Percentiles rank a stretch among this genome's conserved stretches.
These are phyloP conservation scores for Drosophila fuyamai DNA, from an alignment of 1,140 invertebrate species.

Conservation along the genomic window DNA sequence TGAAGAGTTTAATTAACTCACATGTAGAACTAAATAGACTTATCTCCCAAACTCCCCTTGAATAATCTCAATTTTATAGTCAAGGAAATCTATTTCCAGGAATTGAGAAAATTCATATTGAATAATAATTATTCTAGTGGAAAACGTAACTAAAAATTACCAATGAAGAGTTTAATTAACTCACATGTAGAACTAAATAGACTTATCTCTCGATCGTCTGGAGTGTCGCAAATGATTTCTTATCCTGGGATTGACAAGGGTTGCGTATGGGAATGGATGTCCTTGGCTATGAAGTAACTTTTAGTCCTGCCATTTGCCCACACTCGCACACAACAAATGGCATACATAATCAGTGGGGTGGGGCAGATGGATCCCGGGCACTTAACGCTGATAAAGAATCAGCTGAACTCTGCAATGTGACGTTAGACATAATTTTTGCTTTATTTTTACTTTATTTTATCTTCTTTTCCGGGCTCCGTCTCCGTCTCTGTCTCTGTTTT, in stretches of 20 bases:
- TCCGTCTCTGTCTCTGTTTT: slow-evolving; percentile 4
- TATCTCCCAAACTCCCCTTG: no score
- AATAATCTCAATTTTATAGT: no score
- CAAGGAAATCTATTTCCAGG: no score
- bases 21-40: no score
- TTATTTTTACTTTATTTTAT: slow-evolving; percentile 38
- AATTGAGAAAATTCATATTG: no score
- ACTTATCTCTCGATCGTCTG: slow-evolving; percentile 6
- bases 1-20: slow-evolving; percentile 3
- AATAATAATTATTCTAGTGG: no score
- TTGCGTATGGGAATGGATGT: not conserved
- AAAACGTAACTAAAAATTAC: no score
- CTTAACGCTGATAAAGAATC: slow-evolving; percentile 70
- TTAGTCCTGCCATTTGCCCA: slow-evolving; percentile 14
- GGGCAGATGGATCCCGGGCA: slow-evolving; percentile 48
- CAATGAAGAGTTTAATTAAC: slow-evolving; percentile 3
- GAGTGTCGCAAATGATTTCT: slow-evolving; percentile 11
- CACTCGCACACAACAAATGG: slow-evolving; percentile 35
- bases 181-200: no score
- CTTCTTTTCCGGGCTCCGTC: not conserved
- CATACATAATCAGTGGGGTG: slow-evolving; percentile 37
- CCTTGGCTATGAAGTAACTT: slow-evolving; percentile 17
- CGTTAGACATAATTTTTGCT: slow-evolving; percentile 70
- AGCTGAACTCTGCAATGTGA: slow-evolving; percentile 61
- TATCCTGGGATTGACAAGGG: slow-evolving; percentile 18